Conservation (phyloP, 2,888 invertebrate species). For the Calliopum simillimum region DNA sequence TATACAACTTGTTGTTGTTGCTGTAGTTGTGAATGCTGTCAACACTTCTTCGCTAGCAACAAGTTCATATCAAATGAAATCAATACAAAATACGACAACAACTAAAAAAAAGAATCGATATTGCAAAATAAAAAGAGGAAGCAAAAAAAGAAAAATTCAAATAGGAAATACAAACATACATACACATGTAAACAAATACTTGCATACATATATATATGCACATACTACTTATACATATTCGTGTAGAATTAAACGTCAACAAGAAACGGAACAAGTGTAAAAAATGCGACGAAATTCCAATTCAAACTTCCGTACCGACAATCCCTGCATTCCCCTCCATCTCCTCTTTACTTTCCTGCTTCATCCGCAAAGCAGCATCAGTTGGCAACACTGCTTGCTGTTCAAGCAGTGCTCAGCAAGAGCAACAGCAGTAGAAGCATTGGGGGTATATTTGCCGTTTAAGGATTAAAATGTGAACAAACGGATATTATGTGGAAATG, state of each 20-base stretch:
- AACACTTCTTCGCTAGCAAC: slow-evolving; percentile 5
- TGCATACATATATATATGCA: background rate
- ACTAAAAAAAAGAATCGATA: background rate
- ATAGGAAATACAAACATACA: background rate
- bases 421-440: background rate
- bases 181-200: slow-evolving; percentile 15
- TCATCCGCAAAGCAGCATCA: background rate
- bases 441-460: slow-evolving; percentile 29
- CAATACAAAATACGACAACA: background rate
- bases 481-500: slow-evolving; percentile 10
- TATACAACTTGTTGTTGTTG: too few relatives aligned
- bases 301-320: slow-evolving; percentile 10
- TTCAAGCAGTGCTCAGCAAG: background rate
- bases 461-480: slow-evolving; percentile 33
- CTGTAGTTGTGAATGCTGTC: too few relatives aligned
- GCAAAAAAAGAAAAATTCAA: slow-evolving; percentile 6
- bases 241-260: background rate
- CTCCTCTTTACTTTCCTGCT: too few relatives aligned
- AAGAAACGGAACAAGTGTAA: background rate
- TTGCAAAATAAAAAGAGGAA: background rate
- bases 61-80: slow-evolving; percentile 15
- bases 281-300: slow-evolving; percentile 9
- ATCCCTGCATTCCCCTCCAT: background rate
- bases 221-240: background rate
- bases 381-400: slow-evolving; percentile 9